Evolutionary conservation across 2,888 invertebrate genomes (phyloP).

Genomic region (Cryptus viduatorius): DNA sequence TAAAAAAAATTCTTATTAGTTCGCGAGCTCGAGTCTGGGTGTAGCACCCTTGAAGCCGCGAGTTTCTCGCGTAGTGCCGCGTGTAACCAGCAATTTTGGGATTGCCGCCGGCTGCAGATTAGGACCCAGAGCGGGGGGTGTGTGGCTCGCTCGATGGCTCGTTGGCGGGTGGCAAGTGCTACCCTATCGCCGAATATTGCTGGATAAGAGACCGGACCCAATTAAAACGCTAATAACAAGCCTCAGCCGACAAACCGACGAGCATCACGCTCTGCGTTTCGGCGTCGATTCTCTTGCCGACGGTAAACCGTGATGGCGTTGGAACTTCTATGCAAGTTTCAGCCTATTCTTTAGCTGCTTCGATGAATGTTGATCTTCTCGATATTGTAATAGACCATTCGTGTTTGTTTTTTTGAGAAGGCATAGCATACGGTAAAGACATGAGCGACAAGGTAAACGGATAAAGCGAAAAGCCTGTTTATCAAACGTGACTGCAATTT

Average conservation of each 20-base stretch:
- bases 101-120: conserved; percentile 82
- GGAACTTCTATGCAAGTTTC: conserved; percentile 49
- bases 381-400: neutral
- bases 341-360: conserved; percentile 2
- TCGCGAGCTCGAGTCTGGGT: conserved; percentile 65
- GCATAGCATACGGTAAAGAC: conserved; percentile 28
- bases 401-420: conserved; percentile 28
- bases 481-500: conserved; percentile 72
- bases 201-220: conserved; percentile 83
- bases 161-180: conserved; percentile 73
- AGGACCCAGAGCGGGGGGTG: conserved; percentile 74
- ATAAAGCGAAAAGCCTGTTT: conserved; percentile 61
- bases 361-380: neutral
- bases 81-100: conserved; percentile 80
- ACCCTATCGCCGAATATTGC: conserved; percentile 79
- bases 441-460: neutral
- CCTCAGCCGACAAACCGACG: conserved; percentile 71
- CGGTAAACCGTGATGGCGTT: conserved; percentile 59
- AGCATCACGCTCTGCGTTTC: conserved; percentile 61
- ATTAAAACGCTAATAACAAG: conserved; percentile 84
- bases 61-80: conserved; percentile 56
- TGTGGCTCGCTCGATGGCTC: conserved; percentile 44
- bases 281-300: conserved; percentile 59
- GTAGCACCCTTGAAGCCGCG: conserved; percentile 57
- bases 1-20: conserved; percentile 70